Conservation (phyloP, 2,888 invertebrate species). For the Volucella inanis region DNA sequence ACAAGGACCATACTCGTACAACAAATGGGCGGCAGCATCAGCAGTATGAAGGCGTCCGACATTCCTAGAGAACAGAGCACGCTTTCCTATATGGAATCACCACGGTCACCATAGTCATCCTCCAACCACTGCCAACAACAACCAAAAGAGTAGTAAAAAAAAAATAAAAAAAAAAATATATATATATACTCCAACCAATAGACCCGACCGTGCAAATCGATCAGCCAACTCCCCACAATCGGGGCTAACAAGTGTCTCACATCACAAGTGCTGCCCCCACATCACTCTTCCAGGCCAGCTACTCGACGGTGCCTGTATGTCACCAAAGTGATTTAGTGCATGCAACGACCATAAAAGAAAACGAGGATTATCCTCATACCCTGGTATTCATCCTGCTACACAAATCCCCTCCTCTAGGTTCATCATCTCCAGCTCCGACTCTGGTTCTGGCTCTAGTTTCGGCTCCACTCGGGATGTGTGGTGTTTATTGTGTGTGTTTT, state of each 20-base stretch:
- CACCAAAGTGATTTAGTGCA: constrained; percentile 74
- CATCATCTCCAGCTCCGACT: no score
- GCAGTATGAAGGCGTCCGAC: constrained; percentile 30
- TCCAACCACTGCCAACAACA: constrained; percentile 14
- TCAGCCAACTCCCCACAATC: constrained; percentile 66
- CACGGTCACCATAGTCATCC: not conserved
- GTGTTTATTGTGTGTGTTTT: constrained; percentile 2
- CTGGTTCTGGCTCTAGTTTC: no score
- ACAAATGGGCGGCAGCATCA: constrained; percentile 61
- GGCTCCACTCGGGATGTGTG: not conserved
- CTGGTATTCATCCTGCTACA: not conserved
- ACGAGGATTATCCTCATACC: constrained; percentile 68
- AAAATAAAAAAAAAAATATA: constrained; percentile 32
- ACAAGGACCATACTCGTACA: constrained; percentile 47
- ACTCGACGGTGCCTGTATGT: constrained; percentile 61
- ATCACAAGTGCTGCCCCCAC: constrained; percentile 60
- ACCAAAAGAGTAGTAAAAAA: constrained; percentile 10
- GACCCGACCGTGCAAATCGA: constrained; percentile 66
- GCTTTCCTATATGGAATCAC: constrained; percentile 2
- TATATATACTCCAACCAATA: constrained; percentile 54
- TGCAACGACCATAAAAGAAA: constrained; percentile 73
- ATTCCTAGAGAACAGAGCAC: constrained; percentile 20
- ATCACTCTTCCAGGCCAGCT: constrained; percentile 33
- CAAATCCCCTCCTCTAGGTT: no score
- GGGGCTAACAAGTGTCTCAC: constrained; percentile 73